A percentile compares a stretch with the other conserved stretches of the same genome.
Evolutionary conservation across 2,113 vertebrate species (phyloP).

Genomic region (Ammodytes marinus): DNA sequence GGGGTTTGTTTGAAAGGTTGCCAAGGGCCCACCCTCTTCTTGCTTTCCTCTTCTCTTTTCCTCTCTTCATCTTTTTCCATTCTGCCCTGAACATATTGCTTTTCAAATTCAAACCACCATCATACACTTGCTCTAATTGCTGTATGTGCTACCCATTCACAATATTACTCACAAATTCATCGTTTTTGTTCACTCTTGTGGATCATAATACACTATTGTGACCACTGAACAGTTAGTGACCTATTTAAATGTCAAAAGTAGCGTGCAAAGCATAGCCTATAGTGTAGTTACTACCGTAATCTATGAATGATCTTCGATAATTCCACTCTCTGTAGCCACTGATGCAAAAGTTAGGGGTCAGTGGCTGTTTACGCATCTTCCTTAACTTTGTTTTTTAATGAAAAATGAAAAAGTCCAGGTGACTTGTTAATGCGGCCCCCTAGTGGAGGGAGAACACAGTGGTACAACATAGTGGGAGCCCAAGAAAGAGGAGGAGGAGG

Average conservation of each 20-base stretch:
- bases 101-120: slow-evolving; percentile 17
- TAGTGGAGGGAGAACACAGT: slow-evolving; percentile 35
- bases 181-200: not conserved
- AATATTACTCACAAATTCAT: not conserved
- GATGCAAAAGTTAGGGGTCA: not conserved
- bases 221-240: not conserved
- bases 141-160: not conserved
- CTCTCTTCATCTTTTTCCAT: slow-evolving; percentile 28
- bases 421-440: slow-evolving; percentile 22
- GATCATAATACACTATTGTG: not conserved
- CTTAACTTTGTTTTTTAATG: not conserved
- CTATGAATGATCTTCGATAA: not conserved
- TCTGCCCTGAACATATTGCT: not conserved
- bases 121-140: not conserved
- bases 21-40: slow-evolving; percentile 31
- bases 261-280: not conserved
- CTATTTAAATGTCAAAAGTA: not conserved
- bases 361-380: not conserved
- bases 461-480: slow-evolving; percentile 1
- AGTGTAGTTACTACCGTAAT: not conserved
- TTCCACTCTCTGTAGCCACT: not conserved
- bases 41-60: slow-evolving; percentile 8
- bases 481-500: slow-evolving; percentile 4
- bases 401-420: not conserved
- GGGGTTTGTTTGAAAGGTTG: slow-evolving; percentile 40